Conservation (phyloP, 2,113 vertebrate species). For the Diphyllodes magnificus region DNA sequence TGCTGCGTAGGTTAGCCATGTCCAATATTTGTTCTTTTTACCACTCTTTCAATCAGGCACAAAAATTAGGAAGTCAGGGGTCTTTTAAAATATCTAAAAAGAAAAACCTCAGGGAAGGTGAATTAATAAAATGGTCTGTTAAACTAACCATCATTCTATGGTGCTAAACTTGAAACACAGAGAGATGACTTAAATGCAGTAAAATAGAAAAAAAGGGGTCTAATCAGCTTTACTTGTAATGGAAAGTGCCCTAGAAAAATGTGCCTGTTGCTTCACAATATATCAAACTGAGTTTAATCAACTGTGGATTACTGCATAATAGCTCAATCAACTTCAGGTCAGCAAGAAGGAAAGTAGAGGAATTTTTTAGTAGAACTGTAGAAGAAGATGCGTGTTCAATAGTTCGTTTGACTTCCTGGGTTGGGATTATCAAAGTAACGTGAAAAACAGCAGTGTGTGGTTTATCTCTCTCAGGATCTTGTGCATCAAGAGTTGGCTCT, state of each 20-base stretch:
- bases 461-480: background rate
- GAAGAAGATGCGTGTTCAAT: background rate
- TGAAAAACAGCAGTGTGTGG: background rate
- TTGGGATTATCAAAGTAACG: background rate
- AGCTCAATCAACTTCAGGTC: background rate
- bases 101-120: background rate
- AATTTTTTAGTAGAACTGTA: background rate
- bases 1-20: background rate
- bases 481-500: background rate
- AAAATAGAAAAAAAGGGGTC: background rate
- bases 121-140: conserved; percentile 11
- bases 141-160: background rate
- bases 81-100: background rate
- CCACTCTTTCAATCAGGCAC: background rate
- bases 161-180: background rate
- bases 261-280: background rate
- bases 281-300: conserved; percentile 34
- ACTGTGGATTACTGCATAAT: background rate
- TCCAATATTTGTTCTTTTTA: background rate
- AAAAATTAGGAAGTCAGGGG: background rate
- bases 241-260: background rate
- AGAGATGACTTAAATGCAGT: background rate
- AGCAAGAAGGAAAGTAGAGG: background rate
- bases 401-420: background rate
- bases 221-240: background rate